A percentile compares a stretch with the other conserved stretches of the same genome.
Evolutionary conservation across 2,113 vertebrate genomes (phyloP).

Genomic region (Poeciliopsis prolifica): DNA sequence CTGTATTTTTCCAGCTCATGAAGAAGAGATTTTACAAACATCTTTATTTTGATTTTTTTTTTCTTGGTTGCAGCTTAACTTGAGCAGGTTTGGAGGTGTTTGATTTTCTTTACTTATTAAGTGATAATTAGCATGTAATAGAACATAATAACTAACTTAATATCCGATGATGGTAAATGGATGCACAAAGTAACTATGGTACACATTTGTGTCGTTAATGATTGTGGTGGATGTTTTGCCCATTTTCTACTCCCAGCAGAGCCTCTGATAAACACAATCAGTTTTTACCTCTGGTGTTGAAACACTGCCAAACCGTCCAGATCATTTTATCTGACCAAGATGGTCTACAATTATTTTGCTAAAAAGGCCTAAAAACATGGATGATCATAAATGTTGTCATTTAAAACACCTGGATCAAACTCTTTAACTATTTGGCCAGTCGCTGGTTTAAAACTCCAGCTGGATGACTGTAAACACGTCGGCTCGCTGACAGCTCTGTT

Average conservation of each 20-base stretch:
- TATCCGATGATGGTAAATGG: neutral
- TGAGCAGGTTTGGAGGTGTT: neutral
- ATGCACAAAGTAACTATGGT: neutral
- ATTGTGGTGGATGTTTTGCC: slow-evolving; percentile 21
- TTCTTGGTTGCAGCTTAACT: neutral
- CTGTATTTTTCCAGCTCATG: neutral
- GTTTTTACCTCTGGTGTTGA: neutral
- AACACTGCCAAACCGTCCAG: neutral
- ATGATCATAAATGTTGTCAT: neutral
- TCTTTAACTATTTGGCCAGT: neutral
- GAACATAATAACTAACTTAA: neutral
- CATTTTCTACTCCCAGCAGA: slow-evolving; percentile 46
- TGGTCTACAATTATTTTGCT: neutral
- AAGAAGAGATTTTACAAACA: neutral
- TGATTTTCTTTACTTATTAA: neutral
- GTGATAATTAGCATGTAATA: neutral
- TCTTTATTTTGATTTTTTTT: neutral
- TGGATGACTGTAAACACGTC: neutral
- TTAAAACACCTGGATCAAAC: neutral
- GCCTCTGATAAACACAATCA: slow-evolving; percentile 40
- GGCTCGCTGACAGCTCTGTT: neutral
- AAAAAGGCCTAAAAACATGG: neutral
- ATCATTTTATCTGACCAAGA: neutral
- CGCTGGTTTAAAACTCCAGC: neutral
- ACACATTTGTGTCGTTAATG: neutral